Evolutionary conservation across 2,797 vertebrate genomes (phyloP).

Genomic region (Hapalemur alaotrensis): DNA sequence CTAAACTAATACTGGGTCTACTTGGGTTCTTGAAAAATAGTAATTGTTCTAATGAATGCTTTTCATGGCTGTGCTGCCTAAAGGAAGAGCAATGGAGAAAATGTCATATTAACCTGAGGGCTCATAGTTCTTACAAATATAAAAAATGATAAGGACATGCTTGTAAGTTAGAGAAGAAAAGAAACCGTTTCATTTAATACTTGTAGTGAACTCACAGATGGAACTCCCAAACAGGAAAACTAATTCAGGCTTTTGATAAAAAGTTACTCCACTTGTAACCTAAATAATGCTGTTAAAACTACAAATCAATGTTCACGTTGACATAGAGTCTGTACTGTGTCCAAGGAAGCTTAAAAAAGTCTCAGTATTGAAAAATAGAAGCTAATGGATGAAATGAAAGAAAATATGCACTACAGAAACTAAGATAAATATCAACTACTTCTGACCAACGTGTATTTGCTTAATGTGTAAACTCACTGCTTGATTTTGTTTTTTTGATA

Average conservation of each 20-base stretch:
- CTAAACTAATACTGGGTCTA: background rate
- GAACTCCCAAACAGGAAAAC: slow-evolving; percentile 29
- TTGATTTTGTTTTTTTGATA: slow-evolving; percentile 18
- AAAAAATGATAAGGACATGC: slow-evolving; percentile 24
- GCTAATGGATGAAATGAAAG: slow-evolving; percentile 21
- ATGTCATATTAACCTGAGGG: background rate
- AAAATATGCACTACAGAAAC: background rate
- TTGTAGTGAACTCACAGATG: background rate
- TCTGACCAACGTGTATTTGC: background rate
- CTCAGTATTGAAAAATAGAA: background rate
- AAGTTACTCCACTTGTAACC: background rate
- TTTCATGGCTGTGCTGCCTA: background rate
- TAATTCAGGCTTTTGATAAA: slow-evolving; percentile 19
- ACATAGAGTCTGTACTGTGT: background rate
- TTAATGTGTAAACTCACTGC: background rate
- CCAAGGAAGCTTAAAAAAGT: slow-evolving; percentile 14
- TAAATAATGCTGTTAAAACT: background rate
- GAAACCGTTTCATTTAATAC: background rate
- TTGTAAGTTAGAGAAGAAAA: background rate
- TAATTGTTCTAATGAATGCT: slow-evolving; percentile 31
- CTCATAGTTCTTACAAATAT: background rate
- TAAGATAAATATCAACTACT: slow-evolving; percentile 1
- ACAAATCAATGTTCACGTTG: background rate
- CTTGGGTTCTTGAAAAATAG: background rate
- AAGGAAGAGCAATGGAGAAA: background rate